A percentile compares a stretch with the other conserved stretches of the same genome.
Conservation (phyloP, 2,888 invertebrate species). For the Eumacrocentrus americanus region DNA sequence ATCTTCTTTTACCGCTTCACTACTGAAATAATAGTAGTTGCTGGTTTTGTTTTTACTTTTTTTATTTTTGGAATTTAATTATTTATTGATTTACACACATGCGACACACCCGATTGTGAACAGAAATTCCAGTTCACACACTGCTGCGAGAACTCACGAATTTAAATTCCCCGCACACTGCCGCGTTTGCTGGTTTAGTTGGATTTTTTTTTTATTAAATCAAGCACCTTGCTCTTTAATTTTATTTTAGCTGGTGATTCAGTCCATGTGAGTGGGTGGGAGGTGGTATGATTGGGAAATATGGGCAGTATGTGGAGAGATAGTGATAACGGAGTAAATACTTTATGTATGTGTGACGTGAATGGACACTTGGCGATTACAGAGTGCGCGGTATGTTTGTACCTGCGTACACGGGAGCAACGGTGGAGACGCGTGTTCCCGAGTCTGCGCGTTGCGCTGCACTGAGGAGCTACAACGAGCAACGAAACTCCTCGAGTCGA, state of each 20-base stretch:
- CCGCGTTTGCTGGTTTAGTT: too few relatives aligned
- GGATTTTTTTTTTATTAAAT: too few relatives aligned
- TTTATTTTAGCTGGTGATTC: neutral
- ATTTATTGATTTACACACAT: conserved; percentile 15
- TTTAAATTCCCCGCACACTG: too few relatives aligned
- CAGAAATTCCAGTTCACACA: neutral
- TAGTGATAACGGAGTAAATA: neutral
- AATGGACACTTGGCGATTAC: neutral
- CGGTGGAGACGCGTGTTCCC: conserved; percentile 47
- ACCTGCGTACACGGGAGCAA: conserved; percentile 35
- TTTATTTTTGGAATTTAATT: neutral
- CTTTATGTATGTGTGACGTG: neutral
- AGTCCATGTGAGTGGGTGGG: neutral
- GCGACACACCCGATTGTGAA: conserved; percentile 9
- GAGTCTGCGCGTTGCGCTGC: conserved; percentile 60
- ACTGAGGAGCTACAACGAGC: conserved; percentile 46
- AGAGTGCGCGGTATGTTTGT: conserved; percentile 31
- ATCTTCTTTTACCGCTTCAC: too few relatives aligned
- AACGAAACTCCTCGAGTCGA: neutral
- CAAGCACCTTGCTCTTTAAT: neutral
- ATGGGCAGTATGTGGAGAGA: neutral
- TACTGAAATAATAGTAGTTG: neutral
- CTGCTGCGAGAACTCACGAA: too few relatives aligned
- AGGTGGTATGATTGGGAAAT: neutral
- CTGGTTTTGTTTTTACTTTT: neutral